These are phyloP conservation scores for Euplexia lucipara DNA, from an alignment of 2,888 invertebrate genomes.

Conservation along the genomic window DNA sequence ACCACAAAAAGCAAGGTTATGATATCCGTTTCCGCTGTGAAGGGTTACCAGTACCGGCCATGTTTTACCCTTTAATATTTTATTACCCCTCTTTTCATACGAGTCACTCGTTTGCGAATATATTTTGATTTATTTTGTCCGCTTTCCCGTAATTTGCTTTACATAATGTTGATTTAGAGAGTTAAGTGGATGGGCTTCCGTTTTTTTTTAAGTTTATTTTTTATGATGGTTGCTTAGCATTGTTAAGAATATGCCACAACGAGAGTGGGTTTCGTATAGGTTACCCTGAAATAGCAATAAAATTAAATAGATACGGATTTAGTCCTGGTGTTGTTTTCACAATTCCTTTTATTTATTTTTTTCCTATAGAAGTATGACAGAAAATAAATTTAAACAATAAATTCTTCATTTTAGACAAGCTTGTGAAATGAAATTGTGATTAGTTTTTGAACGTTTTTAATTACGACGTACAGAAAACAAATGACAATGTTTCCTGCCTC, in stretches of 20 bases:
- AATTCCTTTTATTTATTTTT: no score
- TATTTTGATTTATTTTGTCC: slow-evolving; percentile 64
- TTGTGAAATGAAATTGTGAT: no score
- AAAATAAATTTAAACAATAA: no score
- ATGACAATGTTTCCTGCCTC: background rate
- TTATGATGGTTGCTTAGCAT: slow-evolving; percentile 28
- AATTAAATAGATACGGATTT: no score
- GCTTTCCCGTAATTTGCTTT: slow-evolving; percentile 63
- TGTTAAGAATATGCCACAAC: background rate
- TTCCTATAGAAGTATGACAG: no score
- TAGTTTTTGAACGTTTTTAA: no score
- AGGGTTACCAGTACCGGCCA: slow-evolving; percentile 71
- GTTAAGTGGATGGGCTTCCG: slow-evolving; percentile 61
- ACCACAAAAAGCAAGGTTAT: slow-evolving; percentile 75
- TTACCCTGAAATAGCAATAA: no score
- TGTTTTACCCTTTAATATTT: slow-evolving; percentile 75
- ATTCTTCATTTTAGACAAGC: no score
- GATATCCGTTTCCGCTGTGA: slow-evolving; percentile 75
- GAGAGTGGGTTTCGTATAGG: no score
- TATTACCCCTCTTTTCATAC: slow-evolving; percentile 67
- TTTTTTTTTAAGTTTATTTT: no score
- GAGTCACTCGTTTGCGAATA: slow-evolving; percentile 61
- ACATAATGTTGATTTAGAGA: slow-evolving; percentile 64
- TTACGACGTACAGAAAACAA: no score
- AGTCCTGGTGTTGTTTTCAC: no score